phyloP scores from a whole-genome alignment of 2,797 vertebrate species.

The Menidia menidia region DNA sequence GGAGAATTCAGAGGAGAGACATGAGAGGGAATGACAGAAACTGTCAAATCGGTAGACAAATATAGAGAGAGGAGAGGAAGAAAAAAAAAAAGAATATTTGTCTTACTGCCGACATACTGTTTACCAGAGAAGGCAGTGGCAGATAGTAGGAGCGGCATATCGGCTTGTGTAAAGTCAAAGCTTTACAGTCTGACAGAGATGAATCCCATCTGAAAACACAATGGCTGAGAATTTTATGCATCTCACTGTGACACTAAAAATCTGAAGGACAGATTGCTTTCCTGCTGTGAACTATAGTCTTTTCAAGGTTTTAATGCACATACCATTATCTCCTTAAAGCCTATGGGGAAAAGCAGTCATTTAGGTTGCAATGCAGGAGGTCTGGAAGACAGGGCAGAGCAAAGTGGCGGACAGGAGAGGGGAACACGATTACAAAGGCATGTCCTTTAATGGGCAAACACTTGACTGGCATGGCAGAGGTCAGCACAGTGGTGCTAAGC shows the following conservation, averaged over 20 bases:
- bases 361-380: slow-evolving; percentile 53
- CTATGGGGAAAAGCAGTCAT: slow-evolving; percentile 42
- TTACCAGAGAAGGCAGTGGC: slow-evolving; percentile 58
- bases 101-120: slow-evolving; percentile 62
- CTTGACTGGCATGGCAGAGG: slow-evolving; percentile 77
- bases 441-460: slow-evolving; percentile 80
- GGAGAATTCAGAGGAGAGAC: slow-evolving; percentile 43
- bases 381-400: slow-evolving; percentile 45
- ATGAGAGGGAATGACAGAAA: slow-evolving; percentile 55
- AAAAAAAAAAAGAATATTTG: slow-evolving; percentile 57
- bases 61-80: slow-evolving; percentile 50
- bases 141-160: slow-evolving; percentile 52
- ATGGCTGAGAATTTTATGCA: slow-evolving; percentile 48
- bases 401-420: slow-evolving; percentile 61
- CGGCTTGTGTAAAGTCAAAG: slow-evolving; percentile 53
- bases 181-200: slow-evolving; percentile 52
- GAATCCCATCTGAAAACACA: slow-evolving; percentile 45
- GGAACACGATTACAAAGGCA: slow-evolving; percentile 68
- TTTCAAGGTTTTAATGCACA: slow-evolving; percentile 23
- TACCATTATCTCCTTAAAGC: slow-evolving; percentile 31
- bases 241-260: slow-evolving; percentile 44
- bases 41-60: slow-evolving; percentile 54
- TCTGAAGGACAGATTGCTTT: slow-evolving; percentile 23
- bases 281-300: slow-evolving; percentile 22
- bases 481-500: slow-evolving; percentile 64